Conservation (phyloP, 2,113 vertebrate genomes). For the Nyctereutes procyonoides region DNA sequence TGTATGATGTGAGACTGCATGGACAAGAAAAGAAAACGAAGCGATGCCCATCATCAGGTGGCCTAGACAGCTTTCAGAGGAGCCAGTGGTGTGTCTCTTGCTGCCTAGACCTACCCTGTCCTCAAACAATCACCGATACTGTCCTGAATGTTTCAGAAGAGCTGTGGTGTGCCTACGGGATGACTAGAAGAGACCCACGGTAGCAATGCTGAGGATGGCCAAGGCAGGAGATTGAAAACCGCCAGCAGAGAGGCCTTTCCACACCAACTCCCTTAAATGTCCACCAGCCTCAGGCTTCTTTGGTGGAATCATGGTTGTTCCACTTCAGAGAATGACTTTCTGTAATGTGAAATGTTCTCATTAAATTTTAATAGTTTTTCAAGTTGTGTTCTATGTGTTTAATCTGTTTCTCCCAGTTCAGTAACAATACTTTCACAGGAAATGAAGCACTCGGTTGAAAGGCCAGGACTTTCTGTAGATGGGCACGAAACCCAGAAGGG, state of each 20-base stretch:
- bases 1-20: not conserved
- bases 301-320: not conserved
- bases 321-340: not conserved
- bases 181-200: not conserved
- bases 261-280: not conserved
- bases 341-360: not conserved
- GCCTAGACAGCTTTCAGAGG: fast-evolving
- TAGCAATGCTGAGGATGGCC: not conserved
- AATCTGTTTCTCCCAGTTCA: not conserved
- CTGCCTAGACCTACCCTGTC: not conserved
- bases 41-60: not conserved
- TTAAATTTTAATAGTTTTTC: not conserved
- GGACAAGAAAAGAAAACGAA: not conserved
- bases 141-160: fast-evolving
- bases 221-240: not conserved
- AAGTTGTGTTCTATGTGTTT: not conserved
- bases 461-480: not conserved
- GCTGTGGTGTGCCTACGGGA: not conserved
- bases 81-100: fast-evolving
- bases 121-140: not conserved
- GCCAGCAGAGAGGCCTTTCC: not conserved
- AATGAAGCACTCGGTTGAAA: not conserved
- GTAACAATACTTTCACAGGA: not conserved
- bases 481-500: not conserved
- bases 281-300: not conserved